phyloP scores from a whole-genome alignment of 2,797 vertebrate genomes.

The Propithecus perrieri region DNA sequence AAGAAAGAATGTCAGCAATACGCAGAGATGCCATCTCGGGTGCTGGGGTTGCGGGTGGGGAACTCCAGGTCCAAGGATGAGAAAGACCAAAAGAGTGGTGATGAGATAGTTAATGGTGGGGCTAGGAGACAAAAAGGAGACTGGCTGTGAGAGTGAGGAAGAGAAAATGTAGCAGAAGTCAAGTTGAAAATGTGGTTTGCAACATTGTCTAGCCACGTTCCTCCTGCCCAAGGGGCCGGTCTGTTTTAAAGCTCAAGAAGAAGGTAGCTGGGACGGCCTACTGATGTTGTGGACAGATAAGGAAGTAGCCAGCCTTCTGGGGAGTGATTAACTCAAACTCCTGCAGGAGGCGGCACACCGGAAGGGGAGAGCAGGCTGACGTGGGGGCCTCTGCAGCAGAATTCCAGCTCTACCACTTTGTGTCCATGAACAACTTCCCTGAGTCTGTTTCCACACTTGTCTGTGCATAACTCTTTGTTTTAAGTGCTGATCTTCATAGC shows the following conservation, averaged over 20 bases:
- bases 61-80: not conserved
- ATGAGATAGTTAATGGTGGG: no score
- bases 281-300: not conserved
- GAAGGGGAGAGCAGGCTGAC: fast-evolving
- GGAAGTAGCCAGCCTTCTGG: no score
- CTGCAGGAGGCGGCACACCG: fast-evolving
- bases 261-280: not conserved
- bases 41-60: fast-evolving
- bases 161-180: not conserved
- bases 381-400: fast-evolving
- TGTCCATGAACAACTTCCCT: not conserved
- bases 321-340: not conserved
- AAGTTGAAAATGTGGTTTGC: not conserved
- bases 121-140: not conserved
- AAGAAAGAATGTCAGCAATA: not conserved
- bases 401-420: no score
- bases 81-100: not conserved
- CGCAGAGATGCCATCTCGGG: not conserved
- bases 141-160: not conserved
- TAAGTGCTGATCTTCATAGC: not conserved
- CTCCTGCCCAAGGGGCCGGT: not conserved
- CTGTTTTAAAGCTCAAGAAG: not conserved
- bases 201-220: not conserved
- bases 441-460: not conserved
- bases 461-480: fast-evolving